A percentile compares a stretch with the other conserved stretches of the same genome.
Evolutionary conservation across 2,797 vertebrate species (phyloP).

Genomic region (Crypturellus tataupa): DNA sequence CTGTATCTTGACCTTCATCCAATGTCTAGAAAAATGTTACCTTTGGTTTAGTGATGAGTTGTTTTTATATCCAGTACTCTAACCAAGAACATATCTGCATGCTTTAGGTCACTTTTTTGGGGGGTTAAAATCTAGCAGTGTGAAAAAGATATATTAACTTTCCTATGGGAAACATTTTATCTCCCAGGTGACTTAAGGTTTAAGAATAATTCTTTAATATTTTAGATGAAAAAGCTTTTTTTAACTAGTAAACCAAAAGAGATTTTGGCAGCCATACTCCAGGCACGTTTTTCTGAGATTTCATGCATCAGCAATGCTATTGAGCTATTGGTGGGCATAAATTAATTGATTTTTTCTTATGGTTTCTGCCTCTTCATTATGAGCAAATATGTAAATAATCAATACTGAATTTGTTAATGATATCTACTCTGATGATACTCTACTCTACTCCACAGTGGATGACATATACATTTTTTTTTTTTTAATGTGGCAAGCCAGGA

Average conservation of each 20-base stretch:
- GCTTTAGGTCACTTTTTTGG: neutral
- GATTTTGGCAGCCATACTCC: neutral
- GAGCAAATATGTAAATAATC: constrained; percentile 42
- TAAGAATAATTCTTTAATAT: neutral
- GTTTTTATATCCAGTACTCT: neutral
- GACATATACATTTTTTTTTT: neutral
- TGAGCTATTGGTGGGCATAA: neutral
- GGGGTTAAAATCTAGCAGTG: neutral
- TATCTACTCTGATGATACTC: neutral
- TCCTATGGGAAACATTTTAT: neutral
- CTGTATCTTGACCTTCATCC: neutral
- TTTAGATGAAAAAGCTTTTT: neutral
- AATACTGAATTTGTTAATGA: neutral
- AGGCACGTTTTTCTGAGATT: neutral
- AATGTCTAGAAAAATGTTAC: neutral
- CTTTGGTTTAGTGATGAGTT: neutral
- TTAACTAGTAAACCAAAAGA: neutral
- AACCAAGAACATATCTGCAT: neutral
- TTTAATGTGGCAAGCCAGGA: constrained; percentile 41
- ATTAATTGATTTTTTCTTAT: neutral
- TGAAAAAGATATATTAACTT: neutral
- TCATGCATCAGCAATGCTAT: neutral
- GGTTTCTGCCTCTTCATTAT: neutral
- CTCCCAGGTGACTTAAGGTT: neutral
- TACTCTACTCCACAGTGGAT: neutral